These are phyloP conservation scores for Scolopax bukidnonensis DNA, from an alignment of 2,797 vertebrate species.

Conservation along the genomic window DNA sequence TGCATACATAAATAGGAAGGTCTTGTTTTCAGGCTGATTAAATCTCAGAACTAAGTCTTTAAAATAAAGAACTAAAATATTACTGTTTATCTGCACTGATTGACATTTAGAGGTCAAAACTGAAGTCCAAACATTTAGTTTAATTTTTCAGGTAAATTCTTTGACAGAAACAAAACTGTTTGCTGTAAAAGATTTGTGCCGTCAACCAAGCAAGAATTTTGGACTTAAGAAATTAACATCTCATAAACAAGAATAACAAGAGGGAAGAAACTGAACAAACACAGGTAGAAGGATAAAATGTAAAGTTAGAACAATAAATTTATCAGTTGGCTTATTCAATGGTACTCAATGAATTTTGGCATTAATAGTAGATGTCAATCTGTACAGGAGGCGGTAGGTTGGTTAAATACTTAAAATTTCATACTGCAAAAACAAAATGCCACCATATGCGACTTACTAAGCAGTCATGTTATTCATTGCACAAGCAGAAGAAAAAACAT, in stretches of 20 bases:
- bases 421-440: not conserved
- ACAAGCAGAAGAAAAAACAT: not conserved
- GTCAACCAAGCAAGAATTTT: not conserved
- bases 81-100: not conserved
- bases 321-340: not conserved
- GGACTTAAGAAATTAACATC: not conserved
- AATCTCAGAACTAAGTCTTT: not conserved
- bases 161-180: not conserved
- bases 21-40: not conserved
- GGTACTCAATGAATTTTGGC: not conserved
- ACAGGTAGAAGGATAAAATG: not conserved
- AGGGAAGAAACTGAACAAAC: not conserved
- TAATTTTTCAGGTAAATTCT: not conserved
- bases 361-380: not conserved
- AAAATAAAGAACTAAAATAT: not conserved
- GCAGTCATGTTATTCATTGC: not conserved
- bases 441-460: not conserved
- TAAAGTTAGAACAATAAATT: not conserved
- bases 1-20: not conserved
- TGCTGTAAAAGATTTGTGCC: not conserved
- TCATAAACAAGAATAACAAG: not conserved
- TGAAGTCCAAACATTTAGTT: not conserved
- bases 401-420: not conserved
- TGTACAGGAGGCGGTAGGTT: not conserved
- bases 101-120: not conserved